Percentiles rank a stretch among this genome's conserved stretches.
Evolutionary conservation across 2,113 vertebrate species (phyloP).

Genomic region (Pedionomus torquatus): DNA sequence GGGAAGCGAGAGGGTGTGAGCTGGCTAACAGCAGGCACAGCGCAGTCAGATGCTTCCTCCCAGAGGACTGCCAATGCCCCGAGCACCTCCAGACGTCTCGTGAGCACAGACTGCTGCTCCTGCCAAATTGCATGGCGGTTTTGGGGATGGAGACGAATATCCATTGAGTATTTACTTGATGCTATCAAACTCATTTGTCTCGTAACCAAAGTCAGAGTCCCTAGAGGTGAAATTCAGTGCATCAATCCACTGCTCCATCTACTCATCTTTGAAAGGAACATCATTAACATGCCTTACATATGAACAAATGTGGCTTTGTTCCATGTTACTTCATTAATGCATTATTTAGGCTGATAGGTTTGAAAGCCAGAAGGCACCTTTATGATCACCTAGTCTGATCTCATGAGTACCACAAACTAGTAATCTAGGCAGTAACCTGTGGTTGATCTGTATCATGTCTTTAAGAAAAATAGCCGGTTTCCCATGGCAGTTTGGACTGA

Average conservation of each 20-base stretch:
- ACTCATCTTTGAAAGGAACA: slow-evolving; percentile 36
- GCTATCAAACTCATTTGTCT: slow-evolving; percentile 64
- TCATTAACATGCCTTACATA: slow-evolving; percentile 60
- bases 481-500: slow-evolving; percentile 59
- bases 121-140: slow-evolving; percentile 36
- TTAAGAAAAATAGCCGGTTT: slow-evolving; percentile 66
- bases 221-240: slow-evolving; percentile 68
- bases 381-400: slow-evolving; percentile 60
- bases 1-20: not conserved
- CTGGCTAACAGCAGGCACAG: not conserved
- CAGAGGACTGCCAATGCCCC: slow-evolving; percentile 27
- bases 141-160: slow-evolving; percentile 34
- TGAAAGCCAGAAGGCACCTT: slow-evolving; percentile 63
- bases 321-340: slow-evolving; percentile 63
- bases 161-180: slow-evolving; percentile 52
- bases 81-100: slow-evolving; percentile 38
- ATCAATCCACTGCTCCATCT: slow-evolving; percentile 32
- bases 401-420: slow-evolving; percentile 48
- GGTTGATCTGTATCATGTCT: slow-evolving; percentile 45
- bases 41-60: not conserved
- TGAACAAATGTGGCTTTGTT: slow-evolving; percentile 60
- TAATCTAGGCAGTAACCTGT: slow-evolving; percentile 52
- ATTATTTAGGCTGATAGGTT: slow-evolving; percentile 40
- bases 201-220: slow-evolving; percentile 53
- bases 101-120: slow-evolving; percentile 44